These are phyloP conservation scores for Diaprepes abbreviatus DNA, from an alignment of 2,888 invertebrate species.

Conservation along the genomic window DNA sequence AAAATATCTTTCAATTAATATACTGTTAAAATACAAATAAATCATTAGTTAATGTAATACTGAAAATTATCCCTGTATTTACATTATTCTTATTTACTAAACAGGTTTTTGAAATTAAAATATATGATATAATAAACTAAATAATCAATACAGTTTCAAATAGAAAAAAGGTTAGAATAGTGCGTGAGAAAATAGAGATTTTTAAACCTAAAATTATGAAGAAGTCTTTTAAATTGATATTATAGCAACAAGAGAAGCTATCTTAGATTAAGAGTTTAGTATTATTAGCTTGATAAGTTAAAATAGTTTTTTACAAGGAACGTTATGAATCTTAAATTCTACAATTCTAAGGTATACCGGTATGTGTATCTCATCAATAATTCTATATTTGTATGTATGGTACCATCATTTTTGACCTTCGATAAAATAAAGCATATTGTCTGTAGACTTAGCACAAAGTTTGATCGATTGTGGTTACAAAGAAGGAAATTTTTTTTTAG, in stretches of 20 bases:
- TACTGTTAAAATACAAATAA: neutral
- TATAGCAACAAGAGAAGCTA: conserved; percentile 40
- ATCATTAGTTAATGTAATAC: neutral
- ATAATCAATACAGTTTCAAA: neutral
- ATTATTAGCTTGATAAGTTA: conserved; percentile 31
- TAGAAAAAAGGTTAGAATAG: conserved; percentile 2
- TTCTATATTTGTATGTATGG: neutral
- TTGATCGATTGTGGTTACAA: no score
- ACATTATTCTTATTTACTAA: neutral
- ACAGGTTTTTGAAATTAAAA: neutral
- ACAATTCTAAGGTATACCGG: neutral
- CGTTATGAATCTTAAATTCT: conserved; percentile 24
- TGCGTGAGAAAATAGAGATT: conserved; percentile 19
- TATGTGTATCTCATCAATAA: neutral
- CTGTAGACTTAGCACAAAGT: no score
- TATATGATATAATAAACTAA: neutral
- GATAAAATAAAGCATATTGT: no score
- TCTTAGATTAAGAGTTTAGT: conserved; percentile 25
- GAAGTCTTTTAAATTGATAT: conserved; percentile 46
- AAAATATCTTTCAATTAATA: no score
- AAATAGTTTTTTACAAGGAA: conserved; percentile 30
- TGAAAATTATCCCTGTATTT: conserved; percentile 16
- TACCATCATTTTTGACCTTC: no score
- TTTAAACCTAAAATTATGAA: conserved; percentile 22
- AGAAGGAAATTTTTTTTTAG: no score